A percentile compares a stretch with the other conserved stretches of the same genome.
These are phyloP conservation scores for Mimas tiliae DNA, from an alignment of 2,888 invertebrate genomes.

Conservation along the genomic window DNA sequence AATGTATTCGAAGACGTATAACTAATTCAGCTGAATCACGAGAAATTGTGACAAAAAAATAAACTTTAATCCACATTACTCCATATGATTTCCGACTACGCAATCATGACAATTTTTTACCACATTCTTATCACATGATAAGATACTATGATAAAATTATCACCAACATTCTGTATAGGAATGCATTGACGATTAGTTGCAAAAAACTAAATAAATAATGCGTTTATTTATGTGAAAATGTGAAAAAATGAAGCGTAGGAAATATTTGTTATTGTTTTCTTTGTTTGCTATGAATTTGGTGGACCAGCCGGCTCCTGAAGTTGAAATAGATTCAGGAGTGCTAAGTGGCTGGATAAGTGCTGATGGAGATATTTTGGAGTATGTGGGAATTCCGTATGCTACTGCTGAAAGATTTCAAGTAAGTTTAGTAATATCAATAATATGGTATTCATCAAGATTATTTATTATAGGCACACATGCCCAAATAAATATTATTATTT, in stretches of 20 bases:
- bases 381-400: slow-evolving; percentile 56
- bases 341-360: slow-evolving; percentile 49
- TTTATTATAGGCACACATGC: too few relatives aligned
- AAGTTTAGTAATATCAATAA: slow-evolving; percentile 13
- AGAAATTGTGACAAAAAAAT: too few relatives aligned
- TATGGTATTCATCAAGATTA: too few relatives aligned
- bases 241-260: slow-evolving; percentile 25
- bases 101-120: not conserved
- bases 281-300: slow-evolving; percentile 50
- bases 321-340: slow-evolving; percentile 49
- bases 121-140: not conserved
- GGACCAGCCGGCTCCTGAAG: slow-evolving; percentile 54
- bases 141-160: not conserved
- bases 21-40: too few relatives aligned
- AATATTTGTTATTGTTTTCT: slow-evolving; percentile 48
- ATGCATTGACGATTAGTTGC: too few relatives aligned
- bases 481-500: too few relatives aligned
- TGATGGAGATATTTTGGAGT: slow-evolving; percentile 53
- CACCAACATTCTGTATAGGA: not conserved
- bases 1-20: too few relatives aligned
- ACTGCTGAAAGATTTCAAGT: slow-evolving; percentile 50
- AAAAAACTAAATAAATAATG: too few relatives aligned
- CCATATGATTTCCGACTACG: too few relatives aligned
- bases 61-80: too few relatives aligned
- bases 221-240: not conserved